Evolutionary conservation across 2,888 invertebrate species (phyloP), one percentile per base, ranked within the genome.

Genomic region (Dascillus cervinus): DNA sequence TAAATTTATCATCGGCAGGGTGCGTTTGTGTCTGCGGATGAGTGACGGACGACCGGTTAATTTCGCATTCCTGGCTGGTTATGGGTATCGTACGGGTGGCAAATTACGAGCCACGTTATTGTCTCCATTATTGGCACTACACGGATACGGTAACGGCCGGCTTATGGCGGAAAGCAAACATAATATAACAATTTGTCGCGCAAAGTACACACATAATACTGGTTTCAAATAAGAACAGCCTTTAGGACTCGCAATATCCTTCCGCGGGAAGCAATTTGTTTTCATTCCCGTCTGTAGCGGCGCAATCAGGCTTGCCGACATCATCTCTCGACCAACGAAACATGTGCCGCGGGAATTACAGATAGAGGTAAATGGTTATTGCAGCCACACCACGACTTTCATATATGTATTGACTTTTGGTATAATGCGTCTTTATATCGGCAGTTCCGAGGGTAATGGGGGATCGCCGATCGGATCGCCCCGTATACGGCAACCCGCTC

Each of bases 331-430:
- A 51, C 52, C 52, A 53, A 46, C 47, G 52, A 55, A n/a, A 58
- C 55, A 56, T 52, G 53, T 52, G 52, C 50, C 57, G 49, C 55
- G 60, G 59, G 62, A 62, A 62, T 60, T 53, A 48, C 55, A 57
- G 59, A 58, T 60, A 59, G 56, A 57, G 56, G 58, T 58, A 60
- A 62, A 60, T 56, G 58, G 58, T 59, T 60, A 62, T 62, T 59
- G 59, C 58, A 42, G 46, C 45, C 47, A 49, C 46, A n/a, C n/a
- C 44, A 47, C 49, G 49, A 47, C 52, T 47, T 50, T 50, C 46
- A 48, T 47, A 45, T 44, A 39, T 52, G 59, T 61, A 62, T 62
- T 58, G 61, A 58, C 58, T 60, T 60, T 60, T 56, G 60, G 58
- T 53, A 57, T 60, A 60, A 62, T 62, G 59, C 53, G 47, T 49